A percentile compares a stretch with the other conserved stretches of the same genome.
These are phyloP conservation scores for Nebria ingens DNA, from an alignment of 1,140 invertebrate genomes.

Conservation along the genomic window DNA sequence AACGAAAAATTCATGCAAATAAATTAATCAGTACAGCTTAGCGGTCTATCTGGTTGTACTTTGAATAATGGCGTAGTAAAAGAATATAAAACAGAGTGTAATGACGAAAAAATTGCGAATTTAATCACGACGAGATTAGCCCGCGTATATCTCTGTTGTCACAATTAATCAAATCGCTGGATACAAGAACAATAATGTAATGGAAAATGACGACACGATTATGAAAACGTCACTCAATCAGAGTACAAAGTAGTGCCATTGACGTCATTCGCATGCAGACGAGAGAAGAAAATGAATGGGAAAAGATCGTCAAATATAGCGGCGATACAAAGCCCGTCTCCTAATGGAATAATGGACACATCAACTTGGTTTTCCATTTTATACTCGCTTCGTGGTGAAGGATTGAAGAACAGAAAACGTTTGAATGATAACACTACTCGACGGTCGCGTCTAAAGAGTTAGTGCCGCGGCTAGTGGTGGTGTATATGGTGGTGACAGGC, in stretches of 20 bases:
- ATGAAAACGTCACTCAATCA: neutral
- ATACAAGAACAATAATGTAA: neutral
- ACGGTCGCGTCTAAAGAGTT: neutral
- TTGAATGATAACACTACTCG: neutral
- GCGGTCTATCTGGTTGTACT: neutral
- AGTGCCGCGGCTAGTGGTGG: neutral
- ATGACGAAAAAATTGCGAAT: constrained; percentile 4
- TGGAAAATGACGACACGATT: neutral
- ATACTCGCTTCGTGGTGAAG: too few species aligned
- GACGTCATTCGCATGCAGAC: neutral
- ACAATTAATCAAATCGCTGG: constrained; percentile 4
- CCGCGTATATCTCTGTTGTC: neutral
- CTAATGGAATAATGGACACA: neutral
- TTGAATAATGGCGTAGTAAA: neutral
- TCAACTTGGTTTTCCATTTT: neutral
- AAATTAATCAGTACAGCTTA: constrained; percentile 5
- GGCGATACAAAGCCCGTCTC: neutral
- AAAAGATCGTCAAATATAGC: neutral
- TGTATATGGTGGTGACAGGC: too few species aligned
- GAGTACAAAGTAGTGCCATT: neutral
- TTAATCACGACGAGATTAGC: constrained; percentile 4
- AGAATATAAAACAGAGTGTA: neutral
- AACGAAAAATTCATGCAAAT: constrained; percentile 1
- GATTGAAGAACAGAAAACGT: too few species aligned
- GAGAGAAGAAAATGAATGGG: neutral